Evolutionary conservation across 1,140 invertebrate genomes (phyloP), one percentile per base, ranked within the genome.

Genomic region (Himalopsyche phryganea): DNA sequence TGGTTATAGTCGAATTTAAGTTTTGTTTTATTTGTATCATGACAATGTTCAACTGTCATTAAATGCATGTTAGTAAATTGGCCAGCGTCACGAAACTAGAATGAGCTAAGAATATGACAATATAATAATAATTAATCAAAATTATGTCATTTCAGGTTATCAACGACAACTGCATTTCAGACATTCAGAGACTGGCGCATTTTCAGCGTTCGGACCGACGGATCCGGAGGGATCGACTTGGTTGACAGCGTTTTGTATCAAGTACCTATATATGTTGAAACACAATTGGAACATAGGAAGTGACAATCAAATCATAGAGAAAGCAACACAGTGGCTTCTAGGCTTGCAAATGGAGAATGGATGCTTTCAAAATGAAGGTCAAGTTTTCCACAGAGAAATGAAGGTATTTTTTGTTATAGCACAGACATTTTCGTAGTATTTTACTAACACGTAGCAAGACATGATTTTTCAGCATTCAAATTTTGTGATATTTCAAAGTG

Each of bases 161-260:
- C 87, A 90, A 68, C 76, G 88, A 40, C 84, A 92, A 63, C 66
- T 92, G 41, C 88, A 83, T 14, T 93, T 88, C 66, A 75, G 80
- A 20, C 87, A 87, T 63, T 65, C 72, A 0, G 87, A 90, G 66
- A 54, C 61, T 0, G 88, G 89, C 1, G 91, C 90, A 0, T 94
- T 90, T 72, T 90, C 88, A 20, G 88, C 90, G 0, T 94, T 91
- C 68, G 90, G 88, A 0, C 17, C 63, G 0, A 67, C 73, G 0
- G 85, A 88, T 45, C 66, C 71, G 1, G 69, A 71, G 2, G 87
- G 90, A 0, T 92, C 89, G 11, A 88, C 87, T 36, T 94, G 90
- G 85, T 73, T 93, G n/a, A 92, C 90, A 0, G 88, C 90, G 0
- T 92, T 92, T 71, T 86, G 90, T 9, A 74, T 92, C 0, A 83